Evolutionary conservation across 2,113 vertebrate genomes (phyloP), one percentile per base, ranked within the genome.

Genomic region (Corythornis madagascariensis): DNA sequence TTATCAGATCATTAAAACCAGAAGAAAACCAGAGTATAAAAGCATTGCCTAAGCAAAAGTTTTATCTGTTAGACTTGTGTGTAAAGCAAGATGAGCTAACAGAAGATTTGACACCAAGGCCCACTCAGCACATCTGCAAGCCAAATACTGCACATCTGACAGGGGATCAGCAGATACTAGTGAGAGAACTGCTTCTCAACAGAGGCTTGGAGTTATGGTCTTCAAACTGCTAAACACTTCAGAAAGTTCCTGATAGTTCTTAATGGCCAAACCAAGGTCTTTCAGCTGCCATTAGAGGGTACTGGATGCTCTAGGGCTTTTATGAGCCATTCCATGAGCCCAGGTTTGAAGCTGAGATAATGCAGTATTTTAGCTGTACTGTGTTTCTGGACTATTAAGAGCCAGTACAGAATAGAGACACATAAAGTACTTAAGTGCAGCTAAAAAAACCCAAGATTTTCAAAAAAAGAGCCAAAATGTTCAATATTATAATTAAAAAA

Each of bases 151-250:
- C 67, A 83, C 81, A 89, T 79, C 60, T 93, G 84, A 91, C 78
- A 95, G 72, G 87, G 77, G 84, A 87, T 53, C 78, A 85, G 90
- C 42, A 93, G 71, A 26, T 55, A 83, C 8, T 52, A 86, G 88
- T n/a, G 42, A 91, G 57, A 90, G 65, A 91, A 94, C 91, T 96
- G 96, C 94, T 96, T 95, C 95, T 96, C 89, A 87, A 91, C 64
- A 95, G 94, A 94, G 95, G 84, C 94, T 96, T 94, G 96, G 95
- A 96, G 75, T 95, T 95, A 96, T 93, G 94, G 95, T 85, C 75
- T 88, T 42, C n/a, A 24, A 86, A 74, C 40, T 21, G 40, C 20
- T n/a, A 2, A 74, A 63, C 16, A n/a, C 18, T 87, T 66, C n/a
- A 75, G 73, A 42, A 83, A 70, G 52, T 83, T 90, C 60, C 88